A percentile compares a stretch with the other conserved stretches of the same genome.
Conservation (phyloP, 2,797 vertebrate genomes). For the Clangula hyemalis region DNA sequence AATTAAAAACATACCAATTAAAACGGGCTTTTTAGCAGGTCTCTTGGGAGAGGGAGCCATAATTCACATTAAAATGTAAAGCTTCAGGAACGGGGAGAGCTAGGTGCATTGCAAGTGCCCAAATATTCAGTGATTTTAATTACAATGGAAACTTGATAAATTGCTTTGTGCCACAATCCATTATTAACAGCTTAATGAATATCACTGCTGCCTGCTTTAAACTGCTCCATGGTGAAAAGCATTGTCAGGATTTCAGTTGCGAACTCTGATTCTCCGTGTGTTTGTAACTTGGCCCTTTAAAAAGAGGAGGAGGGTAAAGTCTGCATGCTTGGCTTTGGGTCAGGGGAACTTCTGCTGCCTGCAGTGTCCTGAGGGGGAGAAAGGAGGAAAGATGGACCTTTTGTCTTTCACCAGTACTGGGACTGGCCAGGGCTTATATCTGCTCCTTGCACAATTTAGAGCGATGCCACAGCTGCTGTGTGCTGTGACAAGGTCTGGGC, state of each 20-base stretch:
- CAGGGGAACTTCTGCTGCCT: neutral
- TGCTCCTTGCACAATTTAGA: neutral
- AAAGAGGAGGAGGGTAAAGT: neutral
- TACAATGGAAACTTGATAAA: slow-evolving; percentile 72
- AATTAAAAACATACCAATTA: slow-evolving; percentile 72
- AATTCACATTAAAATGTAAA: slow-evolving; percentile 68
- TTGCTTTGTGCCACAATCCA: slow-evolving; percentile 67
- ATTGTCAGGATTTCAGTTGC: slow-evolving; percentile 13
- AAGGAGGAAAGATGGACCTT: neutral
- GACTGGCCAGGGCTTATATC: neutral
- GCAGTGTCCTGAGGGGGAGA: neutral
- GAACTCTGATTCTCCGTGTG: neutral
- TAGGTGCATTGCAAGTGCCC: slow-evolving; percentile 65
- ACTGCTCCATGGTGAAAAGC: neutral
- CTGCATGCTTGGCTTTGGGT: neutral
- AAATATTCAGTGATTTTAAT: slow-evolving; percentile 71
- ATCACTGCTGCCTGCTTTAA: slow-evolving; percentile 54
- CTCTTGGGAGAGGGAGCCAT: slow-evolving; percentile 48
- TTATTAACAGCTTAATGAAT: slow-evolving; percentile 72
- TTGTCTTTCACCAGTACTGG: neutral
- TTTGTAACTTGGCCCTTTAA: neutral
- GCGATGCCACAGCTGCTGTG: neutral
- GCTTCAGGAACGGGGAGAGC: slow-evolving; percentile 55
- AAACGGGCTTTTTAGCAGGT: slow-evolving; percentile 59
- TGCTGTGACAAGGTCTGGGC: neutral